Conservation (phyloP, 2,888 invertebrate genomes). For the Drosophila limbata region DNA sequence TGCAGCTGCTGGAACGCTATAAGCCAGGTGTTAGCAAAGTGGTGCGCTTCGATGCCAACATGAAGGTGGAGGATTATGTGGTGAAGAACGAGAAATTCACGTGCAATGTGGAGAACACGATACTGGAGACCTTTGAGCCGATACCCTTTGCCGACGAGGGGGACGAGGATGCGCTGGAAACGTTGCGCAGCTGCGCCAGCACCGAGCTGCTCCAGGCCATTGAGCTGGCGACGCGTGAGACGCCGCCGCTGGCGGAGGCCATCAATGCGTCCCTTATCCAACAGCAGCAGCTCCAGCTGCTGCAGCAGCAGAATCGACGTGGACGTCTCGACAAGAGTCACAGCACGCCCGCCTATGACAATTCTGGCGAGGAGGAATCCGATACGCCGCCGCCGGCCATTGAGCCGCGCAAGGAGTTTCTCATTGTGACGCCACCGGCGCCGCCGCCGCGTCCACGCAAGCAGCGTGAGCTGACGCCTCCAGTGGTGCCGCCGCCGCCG, state of each 20-base stretch:
- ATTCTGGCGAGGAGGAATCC: conserved; percentile 86
- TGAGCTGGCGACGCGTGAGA: conserved; percentile 55
- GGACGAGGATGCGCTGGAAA: conserved; percentile 75
- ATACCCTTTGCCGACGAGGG: conserved; percentile 85
- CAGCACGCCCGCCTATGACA: conserved; percentile 93
- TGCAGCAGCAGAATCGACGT: too few species aligned
- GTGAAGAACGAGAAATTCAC: conserved; percentile 83
- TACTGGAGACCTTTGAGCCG: conserved; percentile 85
- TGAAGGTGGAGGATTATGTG: conserved; percentile 84
- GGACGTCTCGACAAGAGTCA: conserved; percentile 92
- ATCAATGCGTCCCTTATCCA: conserved; percentile 77
- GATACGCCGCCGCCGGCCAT: conserved; percentile 85
- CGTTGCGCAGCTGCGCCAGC: conserved; percentile 62
- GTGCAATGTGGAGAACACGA: conserved; percentile 85
- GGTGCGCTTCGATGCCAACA: conserved; percentile 85
- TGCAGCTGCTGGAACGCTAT: conserved; percentile 69
- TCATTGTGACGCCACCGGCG: conserved; percentile 84
- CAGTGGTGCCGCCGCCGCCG: conserved; percentile 86
- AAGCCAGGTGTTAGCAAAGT: conserved; percentile 85
- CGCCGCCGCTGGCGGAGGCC: conserved; percentile 76
- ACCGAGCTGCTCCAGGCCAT: conserved; percentile 61
- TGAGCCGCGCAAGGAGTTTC: conserved; percentile 84
- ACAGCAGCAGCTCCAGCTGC: conserved; percentile 27
- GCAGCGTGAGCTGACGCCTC: conserved; percentile 79
- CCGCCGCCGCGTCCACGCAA: conserved; percentile 85